Base-by-base conservation (phyloP, 2,888 invertebrate species). In the Archips crataeganus region DNA sequence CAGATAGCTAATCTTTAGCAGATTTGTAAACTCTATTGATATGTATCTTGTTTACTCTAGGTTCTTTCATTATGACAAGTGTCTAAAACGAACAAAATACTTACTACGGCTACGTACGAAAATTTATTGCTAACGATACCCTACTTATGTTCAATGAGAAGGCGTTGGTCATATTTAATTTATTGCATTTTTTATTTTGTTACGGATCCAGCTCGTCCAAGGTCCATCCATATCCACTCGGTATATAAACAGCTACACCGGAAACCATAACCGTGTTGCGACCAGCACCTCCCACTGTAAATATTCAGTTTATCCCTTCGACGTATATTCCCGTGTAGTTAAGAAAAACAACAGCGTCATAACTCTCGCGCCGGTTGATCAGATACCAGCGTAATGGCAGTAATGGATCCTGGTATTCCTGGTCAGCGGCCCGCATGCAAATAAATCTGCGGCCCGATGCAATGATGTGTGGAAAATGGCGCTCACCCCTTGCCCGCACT, bases 341-440 rank as follows among this genome's bases (percentile, higher is more conserved):
- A 90, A 90, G 90, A 89, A 94, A 93, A 93, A 93, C 92, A 93
- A 93, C 89, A 88, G 89, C 86, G 86, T 90, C 85, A 94, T 94
- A 93, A 94, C 90, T 94, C 94, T 94, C 85, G 87, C 89, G 87
- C 89, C 91, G 94, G 90, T 90, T 92, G 91, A 94, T 94, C 94
- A 92, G 94, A 94, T 94, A 94, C 84, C 85, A 81, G 80, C 85
- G 89, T 94, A 94, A 94, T 93, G 94, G 94, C 90, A 89, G 90
- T 94, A 94, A 94, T 94, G 93, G 92, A 92, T 94, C 94, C 94
- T 94, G 94, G 93, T 92, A 92, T 92, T 94, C 94, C 94, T 94
- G 94, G 93, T 93, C 94, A 94, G 93, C 93, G 91, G 94, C 94
- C 94, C 94, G 94, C 95, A 95, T 94, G 95, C 95, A 94, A 95